phyloP scores from a whole-genome alignment of 1,140 invertebrate species.

The Triops cancriformis region DNA sequence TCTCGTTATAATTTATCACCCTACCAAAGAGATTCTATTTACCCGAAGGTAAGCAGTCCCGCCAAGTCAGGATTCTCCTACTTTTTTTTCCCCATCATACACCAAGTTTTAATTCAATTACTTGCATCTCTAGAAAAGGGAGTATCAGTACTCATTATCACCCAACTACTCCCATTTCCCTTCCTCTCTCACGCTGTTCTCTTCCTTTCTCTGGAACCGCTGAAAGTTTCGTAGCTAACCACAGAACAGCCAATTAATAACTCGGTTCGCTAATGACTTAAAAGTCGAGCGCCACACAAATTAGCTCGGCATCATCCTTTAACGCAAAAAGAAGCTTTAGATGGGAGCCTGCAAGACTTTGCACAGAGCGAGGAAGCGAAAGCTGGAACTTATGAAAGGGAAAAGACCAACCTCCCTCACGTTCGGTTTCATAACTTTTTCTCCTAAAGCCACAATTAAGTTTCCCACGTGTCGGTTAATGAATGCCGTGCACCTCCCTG shows the following conservation, averaged over 20 bases:
- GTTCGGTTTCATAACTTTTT: too few species aligned
- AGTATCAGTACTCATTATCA: background rate
- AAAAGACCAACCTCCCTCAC: background rate
- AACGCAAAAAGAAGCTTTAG: background rate
- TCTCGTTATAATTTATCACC: too few species aligned
- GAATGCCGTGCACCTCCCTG: background rate
- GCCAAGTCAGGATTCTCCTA: background rate
- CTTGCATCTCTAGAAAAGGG: background rate
- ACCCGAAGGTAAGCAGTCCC: too few species aligned
- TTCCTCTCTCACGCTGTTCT: background rate
- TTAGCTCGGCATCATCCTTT: background rate
- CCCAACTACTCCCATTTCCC: background rate
- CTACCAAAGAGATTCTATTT: too few species aligned
- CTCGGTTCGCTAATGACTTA: background rate
- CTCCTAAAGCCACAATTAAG: background rate
- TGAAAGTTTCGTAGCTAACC: background rate
- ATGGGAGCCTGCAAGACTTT: background rate
- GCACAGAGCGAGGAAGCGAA: background rate
- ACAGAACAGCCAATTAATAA: background rate
- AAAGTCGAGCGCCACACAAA: background rate
- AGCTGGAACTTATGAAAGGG: background rate
- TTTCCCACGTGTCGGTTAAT: background rate
- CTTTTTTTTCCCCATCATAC: background rate
- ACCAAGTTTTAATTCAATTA: background rate
- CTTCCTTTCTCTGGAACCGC: background rate